Evolutionary conservation across 2,888 invertebrate species (phyloP).

Genomic region (Drosophila subsilvestris): DNA sequence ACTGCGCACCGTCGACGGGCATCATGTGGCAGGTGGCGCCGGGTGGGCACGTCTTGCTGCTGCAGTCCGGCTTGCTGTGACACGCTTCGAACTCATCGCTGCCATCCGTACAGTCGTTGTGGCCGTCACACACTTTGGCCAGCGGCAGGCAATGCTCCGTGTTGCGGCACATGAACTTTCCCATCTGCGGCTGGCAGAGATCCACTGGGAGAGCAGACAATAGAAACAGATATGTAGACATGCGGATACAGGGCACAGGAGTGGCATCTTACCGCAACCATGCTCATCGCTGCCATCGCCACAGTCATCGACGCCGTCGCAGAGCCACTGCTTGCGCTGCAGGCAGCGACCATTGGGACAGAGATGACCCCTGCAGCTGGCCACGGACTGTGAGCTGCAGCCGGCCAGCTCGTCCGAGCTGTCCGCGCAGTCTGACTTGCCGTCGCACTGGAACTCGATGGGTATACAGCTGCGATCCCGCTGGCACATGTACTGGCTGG

Average conservation of each 20-base stretch:
- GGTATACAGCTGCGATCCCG: conserved; percentile 87
- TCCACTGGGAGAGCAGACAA: conserved; percentile 47
- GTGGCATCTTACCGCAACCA: conserved; percentile 84
- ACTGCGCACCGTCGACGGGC: conserved; percentile 85
- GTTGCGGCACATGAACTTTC: conserved; percentile 85
- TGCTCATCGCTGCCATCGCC: conserved; percentile 86
- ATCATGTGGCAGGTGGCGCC: conserved; percentile 84
- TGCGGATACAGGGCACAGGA: not conserved
- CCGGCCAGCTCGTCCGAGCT: conserved; percentile 87
- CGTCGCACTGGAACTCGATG: conserved; percentile 88
- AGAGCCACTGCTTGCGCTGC: conserved; percentile 85
- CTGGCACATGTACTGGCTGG: conserved; percentile 81
- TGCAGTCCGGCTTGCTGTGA: conserved; percentile 70
- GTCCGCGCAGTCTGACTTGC: conserved; percentile 89
- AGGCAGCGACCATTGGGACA: conserved; percentile 87
- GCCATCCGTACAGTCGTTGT: conserved; percentile 86
- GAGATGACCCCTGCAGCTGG: conserved; percentile 87
- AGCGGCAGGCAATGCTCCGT: conserved; percentile 86
- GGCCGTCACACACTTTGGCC: conserved; percentile 85
- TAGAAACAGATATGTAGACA: not conserved
- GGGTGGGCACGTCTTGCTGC: conserved; percentile 75
- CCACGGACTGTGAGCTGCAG: conserved; percentile 81
- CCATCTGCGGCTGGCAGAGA: conserved; percentile 85
- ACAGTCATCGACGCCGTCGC: conserved; percentile 86
- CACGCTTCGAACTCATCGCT: conserved; percentile 87